A percentile compares a stretch with the other conserved stretches of the same genome.
phyloP scores from a whole-genome alignment of 2,797 vertebrate genomes.

The Melanogrammus aeglefinus region DNA sequence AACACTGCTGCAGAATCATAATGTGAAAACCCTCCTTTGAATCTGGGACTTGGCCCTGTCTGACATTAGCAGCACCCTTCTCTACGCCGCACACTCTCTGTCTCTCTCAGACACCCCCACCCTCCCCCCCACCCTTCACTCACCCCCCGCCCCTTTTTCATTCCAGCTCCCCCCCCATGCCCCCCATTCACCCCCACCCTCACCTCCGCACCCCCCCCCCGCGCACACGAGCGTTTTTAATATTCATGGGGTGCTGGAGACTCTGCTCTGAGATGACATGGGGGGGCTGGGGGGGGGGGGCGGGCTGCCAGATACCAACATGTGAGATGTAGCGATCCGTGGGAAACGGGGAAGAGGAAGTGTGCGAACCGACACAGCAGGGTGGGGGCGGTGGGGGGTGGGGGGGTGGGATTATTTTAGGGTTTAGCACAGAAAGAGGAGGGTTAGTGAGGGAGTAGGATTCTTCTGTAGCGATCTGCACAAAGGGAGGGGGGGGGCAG shows the following conservation, averaged over 20 bases:
- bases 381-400: constrained; percentile 21
- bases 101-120: background rate
- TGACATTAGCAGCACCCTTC: constrained; percentile 39
- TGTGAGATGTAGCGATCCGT: constrained; percentile 62
- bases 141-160: too few species aligned
- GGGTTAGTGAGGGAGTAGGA: constrained; percentile 23
- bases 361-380: constrained; percentile 48
- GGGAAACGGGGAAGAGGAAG: constrained; percentile 54
- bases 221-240: constrained; percentile 58
- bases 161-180: too few species aligned
- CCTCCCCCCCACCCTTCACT: too few species aligned
- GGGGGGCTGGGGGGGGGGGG: background rate
- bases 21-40: constrained; percentile 76
- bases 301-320: constrained; percentile 63
- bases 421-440: constrained; percentile 50
- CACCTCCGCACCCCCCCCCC: too few species aligned
- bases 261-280: constrained; percentile 65
- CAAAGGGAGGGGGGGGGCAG: constrained; percentile 11
- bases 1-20: constrained; percentile 75
- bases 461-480: constrained; percentile 14
- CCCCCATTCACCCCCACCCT: too few species aligned
- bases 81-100: background rate
- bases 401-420: constrained; percentile 60
- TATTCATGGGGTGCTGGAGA: constrained; percentile 68
- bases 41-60: constrained; percentile 65